phyloP scores from a whole-genome alignment of 2,888 invertebrate species.

The Cheilosia vulpina region DNA sequence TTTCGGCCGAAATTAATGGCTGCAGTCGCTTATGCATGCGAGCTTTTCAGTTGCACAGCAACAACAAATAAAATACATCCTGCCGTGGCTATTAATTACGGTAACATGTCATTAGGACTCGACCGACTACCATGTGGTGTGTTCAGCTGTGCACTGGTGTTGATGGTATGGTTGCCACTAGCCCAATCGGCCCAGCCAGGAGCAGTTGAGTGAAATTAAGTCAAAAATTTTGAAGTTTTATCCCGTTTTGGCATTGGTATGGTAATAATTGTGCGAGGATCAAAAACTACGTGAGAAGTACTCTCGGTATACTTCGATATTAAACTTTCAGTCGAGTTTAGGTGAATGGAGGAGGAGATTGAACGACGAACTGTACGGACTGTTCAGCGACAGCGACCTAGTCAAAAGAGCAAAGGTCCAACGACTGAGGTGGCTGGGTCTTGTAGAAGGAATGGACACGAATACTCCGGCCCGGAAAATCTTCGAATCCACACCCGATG shows the following conservation, averaged over 20 bases:
- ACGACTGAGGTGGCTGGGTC: too few relatives aligned
- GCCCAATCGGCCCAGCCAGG: not conserved
- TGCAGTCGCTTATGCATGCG: conserved; percentile 62
- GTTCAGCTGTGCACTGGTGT: conserved; percentile 18
- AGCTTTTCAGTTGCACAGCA: conserved; percentile 59
- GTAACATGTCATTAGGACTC: conserved; percentile 71
- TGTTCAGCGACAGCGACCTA: too few relatives aligned
- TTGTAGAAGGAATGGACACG: too few relatives aligned
- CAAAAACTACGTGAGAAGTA: not conserved
- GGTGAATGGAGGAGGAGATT: too few relatives aligned
- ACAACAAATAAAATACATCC: conserved; percentile 70
- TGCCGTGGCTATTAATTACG: conserved; percentile 74
- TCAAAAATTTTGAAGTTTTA: conserved; percentile 2
- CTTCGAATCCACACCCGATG: too few relatives aligned
- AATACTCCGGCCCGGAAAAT: too few relatives aligned
- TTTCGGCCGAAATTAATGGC: conserved; percentile 58
- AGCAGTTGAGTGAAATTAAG: conserved; percentile 47
- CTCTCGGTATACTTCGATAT: too few relatives aligned
- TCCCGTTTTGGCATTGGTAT: not conserved
- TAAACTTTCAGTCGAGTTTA: too few relatives aligned
- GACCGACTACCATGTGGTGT: conserved; percentile 55
- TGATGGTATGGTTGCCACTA: conserved; percentile 26
- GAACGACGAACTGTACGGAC: too few relatives aligned
- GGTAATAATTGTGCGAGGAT: not conserved
- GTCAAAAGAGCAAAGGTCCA: too few relatives aligned